phyloP scores from a whole-genome alignment of 2,888 invertebrate genomes.

The Biston betularia region DNA sequence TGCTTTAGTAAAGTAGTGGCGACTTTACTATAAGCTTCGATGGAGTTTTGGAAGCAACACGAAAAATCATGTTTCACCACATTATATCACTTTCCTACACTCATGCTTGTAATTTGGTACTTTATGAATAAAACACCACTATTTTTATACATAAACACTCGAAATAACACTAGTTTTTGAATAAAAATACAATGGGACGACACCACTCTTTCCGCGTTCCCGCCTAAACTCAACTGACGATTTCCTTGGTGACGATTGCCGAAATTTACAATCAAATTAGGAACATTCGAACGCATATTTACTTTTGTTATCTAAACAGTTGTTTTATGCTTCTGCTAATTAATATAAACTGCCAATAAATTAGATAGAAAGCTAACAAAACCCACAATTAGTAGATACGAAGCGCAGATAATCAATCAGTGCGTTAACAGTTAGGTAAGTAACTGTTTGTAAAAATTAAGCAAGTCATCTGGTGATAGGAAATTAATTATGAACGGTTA shows the following conservation, averaged over 20 bases:
- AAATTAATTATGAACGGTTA: constrained; percentile 33
- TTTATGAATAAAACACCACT: too few relatives aligned
- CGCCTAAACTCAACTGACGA: too few relatives aligned
- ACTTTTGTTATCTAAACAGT: constrained; percentile 26
- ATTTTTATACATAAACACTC: too few relatives aligned
- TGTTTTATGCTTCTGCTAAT: constrained; percentile 27
- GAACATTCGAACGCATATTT: background rate
- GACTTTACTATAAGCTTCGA: too few relatives aligned
- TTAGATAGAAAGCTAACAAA: constrained; percentile 33
- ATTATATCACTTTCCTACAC: too few relatives aligned
- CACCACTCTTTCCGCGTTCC: too few relatives aligned
- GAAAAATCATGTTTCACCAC: too few relatives aligned
- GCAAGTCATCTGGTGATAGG: constrained; percentile 27
- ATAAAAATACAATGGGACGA: too few relatives aligned
- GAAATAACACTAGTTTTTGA: too few relatives aligned
- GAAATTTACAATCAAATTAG: constrained; percentile 1
- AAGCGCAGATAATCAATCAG: constrained; percentile 31
- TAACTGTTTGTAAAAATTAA: constrained; percentile 41
- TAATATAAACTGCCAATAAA: constrained; percentile 28
- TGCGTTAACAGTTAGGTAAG: constrained; percentile 38
- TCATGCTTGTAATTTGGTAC: too few relatives aligned
- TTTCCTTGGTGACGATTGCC: background rate
- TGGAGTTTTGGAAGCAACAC: too few relatives aligned
- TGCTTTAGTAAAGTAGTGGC: too few relatives aligned
- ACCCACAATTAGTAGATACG: constrained; percentile 23